These are phyloP conservation scores for Alligator sinensis DNA, from an alignment of 2,113 vertebrate species.

Conservation along the genomic window DNA sequence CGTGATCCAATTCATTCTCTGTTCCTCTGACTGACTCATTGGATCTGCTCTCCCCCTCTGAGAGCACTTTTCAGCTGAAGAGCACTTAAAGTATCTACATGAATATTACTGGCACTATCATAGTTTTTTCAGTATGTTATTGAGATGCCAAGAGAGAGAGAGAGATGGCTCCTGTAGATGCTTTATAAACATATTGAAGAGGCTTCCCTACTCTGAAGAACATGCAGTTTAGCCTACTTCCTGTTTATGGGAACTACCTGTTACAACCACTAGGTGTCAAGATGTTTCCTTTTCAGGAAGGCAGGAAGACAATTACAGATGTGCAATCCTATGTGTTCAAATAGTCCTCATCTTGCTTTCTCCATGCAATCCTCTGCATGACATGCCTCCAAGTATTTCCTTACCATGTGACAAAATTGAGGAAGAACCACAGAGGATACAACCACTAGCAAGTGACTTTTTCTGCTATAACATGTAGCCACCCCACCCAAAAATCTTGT, in stretches of 20 bases:
- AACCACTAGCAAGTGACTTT: background rate
- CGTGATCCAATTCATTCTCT: background rate
- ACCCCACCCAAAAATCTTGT: background rate
- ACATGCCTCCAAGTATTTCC: background rate
- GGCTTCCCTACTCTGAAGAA: background rate
- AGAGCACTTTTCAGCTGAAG: background rate
- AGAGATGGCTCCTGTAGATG: background rate
- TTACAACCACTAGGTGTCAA: background rate
- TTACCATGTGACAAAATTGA: background rate
- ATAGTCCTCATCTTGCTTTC: rapidly evolving
- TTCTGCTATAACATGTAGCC: background rate
- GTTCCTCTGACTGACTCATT: background rate
- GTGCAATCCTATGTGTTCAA: rapidly evolving
- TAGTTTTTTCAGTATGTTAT: rapidly evolving
- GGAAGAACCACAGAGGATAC: background rate
- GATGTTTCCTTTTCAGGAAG: background rate
- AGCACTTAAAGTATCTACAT: background rate
- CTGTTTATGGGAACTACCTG: background rate
- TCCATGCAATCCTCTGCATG: background rate
- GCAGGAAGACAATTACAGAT: background rate
- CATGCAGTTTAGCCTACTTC: background rate
- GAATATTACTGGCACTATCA: background rate
- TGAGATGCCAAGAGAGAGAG: background rate
- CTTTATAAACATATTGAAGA: background rate
- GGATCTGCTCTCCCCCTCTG: background rate